These are phyloP conservation scores for Troides aeacus DNA, from an alignment of 2,888 invertebrate species.

Conservation along the genomic window DNA sequence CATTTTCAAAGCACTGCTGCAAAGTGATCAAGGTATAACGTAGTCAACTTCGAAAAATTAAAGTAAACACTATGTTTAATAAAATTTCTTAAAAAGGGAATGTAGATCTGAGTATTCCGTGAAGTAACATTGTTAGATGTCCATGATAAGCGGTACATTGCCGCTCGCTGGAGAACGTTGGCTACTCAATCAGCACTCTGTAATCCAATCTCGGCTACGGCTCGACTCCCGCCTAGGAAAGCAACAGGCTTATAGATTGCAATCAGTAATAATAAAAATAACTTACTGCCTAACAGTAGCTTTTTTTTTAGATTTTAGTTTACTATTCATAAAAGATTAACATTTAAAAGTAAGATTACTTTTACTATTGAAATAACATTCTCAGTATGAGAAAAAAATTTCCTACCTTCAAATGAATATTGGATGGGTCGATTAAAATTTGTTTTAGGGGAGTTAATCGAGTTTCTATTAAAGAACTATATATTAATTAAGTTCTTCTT, in stretches of 20 bases:
- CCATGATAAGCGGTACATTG: constrained; percentile 3
- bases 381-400: no score
- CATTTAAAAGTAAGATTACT: neutral
- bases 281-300: neutral
- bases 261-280: constrained; percentile 10
- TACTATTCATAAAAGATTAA: neutral
- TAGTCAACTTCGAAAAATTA: neutral
- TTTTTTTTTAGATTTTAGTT: neutral
- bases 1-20: no score
- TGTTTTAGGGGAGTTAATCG: no score
- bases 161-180: constrained; percentile 14
- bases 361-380: no score
- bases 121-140: neutral
- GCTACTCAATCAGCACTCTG: constrained; percentile 24
- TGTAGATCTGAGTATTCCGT: neutral
- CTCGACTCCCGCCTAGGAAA: constrained; percentile 5
- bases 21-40: no score
- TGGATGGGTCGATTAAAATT: no score
- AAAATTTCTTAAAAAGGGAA: neutral
- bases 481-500: no score
- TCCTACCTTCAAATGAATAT: no score
- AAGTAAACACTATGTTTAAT: neutral
- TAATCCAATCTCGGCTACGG: constrained; percentile 26
- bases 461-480: no score
- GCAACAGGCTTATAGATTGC: constrained; percentile 21